Evolutionary conservation across 2,888 invertebrate genomes (phyloP).

Genomic region (Synergus japonicus): DNA sequence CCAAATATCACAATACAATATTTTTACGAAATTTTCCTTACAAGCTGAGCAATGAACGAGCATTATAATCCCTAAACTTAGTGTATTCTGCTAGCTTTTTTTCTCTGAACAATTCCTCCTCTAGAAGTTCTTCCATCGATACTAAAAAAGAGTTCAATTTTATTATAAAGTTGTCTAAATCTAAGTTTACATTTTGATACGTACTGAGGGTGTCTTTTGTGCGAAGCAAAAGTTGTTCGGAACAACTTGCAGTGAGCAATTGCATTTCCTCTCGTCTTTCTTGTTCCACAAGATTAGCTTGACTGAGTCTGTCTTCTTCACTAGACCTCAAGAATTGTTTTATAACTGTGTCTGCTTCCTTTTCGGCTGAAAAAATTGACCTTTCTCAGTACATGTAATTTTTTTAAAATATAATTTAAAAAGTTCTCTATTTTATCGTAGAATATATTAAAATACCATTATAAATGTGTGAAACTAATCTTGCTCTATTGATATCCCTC

Average conservation of each 20-base stretch:
- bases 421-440: neutral
- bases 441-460: slow-evolving; percentile 61
- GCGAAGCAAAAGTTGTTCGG: slow-evolving; percentile 79
- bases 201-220: slow-evolving; percentile 83
- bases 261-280: slow-evolving; percentile 84
- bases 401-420: too few relatives aligned
- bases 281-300: slow-evolving; percentile 81
- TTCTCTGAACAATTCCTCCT: slow-evolving; percentile 82
- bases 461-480: slow-evolving; percentile 69
- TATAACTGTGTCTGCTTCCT: slow-evolving; percentile 83
- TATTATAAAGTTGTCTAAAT: slow-evolving; percentile 9
- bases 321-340: slow-evolving; percentile 82
- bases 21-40: slow-evolving; percentile 73
- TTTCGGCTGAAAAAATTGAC: slow-evolving; percentile 79
- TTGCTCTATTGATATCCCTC: slow-evolving; percentile 79
- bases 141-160: slow-evolving; percentile 67
- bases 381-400: neutral
- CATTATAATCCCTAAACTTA: slow-evolving; percentile 79
- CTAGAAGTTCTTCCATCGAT: slow-evolving; percentile 85
- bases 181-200: slow-evolving; percentile 49
- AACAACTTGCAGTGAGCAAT: slow-evolving; percentile 80
- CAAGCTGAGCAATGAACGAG: slow-evolving; percentile 83
- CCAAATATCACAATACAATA: slow-evolving; percentile 12
- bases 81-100: slow-evolving; percentile 82
- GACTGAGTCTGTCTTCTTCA: slow-evolving; percentile 81